These are phyloP conservation scores for Lepidurus packardi DNA, from an alignment of 1,140 invertebrate species.

Conservation along the genomic window DNA sequence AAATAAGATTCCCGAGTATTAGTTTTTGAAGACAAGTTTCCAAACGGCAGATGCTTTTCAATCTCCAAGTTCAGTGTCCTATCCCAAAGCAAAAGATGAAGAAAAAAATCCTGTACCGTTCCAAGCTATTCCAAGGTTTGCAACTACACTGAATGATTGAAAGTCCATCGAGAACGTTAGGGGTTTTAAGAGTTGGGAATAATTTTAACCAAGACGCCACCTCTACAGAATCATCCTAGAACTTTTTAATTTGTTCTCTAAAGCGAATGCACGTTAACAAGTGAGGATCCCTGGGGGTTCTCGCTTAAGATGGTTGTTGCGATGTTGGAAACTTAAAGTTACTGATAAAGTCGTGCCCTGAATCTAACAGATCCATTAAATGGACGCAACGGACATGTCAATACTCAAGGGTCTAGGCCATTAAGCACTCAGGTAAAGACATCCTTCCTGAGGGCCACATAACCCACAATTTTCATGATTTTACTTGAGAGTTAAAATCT, in stretches of 20 bases:
- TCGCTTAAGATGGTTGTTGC: neutral
- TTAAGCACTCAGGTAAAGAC: neutral
- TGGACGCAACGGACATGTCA: neutral
- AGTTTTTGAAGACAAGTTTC: neutral
- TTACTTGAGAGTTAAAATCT: neutral
- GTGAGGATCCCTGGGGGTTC: neutral
- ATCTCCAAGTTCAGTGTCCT: conserved; percentile 8
- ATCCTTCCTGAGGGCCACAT: neutral
- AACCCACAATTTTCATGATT: neutral
- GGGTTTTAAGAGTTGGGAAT: neutral
- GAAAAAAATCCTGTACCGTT: neutral
- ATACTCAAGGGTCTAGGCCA: neutral
- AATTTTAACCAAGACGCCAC: neutral
- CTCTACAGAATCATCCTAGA: neutral
- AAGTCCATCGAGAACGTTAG: neutral
- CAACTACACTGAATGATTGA: neutral
- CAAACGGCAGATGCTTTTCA: neutral
- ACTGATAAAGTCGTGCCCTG: neutral
- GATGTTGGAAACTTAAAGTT: neutral
- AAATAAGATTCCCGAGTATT: neutral
- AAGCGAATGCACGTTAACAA: neutral
- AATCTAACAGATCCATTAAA: neutral
- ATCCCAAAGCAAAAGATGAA: neutral
- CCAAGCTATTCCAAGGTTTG: neutral
- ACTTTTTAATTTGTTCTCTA: neutral